Base-by-base conservation (phyloP, 1,140 invertebrate species). In the Drosophila biarmipes region DNA sequence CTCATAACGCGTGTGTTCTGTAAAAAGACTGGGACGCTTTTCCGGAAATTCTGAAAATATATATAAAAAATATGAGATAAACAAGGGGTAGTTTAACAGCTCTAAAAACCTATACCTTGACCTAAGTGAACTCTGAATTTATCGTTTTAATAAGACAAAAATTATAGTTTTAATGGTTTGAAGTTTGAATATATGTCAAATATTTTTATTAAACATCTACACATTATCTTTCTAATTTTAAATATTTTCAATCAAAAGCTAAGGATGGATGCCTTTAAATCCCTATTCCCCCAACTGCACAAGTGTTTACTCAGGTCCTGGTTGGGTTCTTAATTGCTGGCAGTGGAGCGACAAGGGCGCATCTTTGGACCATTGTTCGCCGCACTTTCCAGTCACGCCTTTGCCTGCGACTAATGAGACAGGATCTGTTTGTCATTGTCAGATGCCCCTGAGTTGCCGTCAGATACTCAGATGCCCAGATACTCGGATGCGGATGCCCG, bases 1-100 rank as follows among this genome's bases (percentile, higher is more conserved):
- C 78, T 95, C 95, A 92, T 97, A 97, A 81, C 95, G 94, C 61
- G 93, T 93, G 67, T 94, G 94, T 72, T 95, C 95, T 19, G 95
- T 94, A 67, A 93, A 93, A 19, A 95, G 93, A 45, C 90, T 92
- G 12, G 94, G 95, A 21, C 93, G 92, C 37, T 92, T 92, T 34
- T 94, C 93, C 4, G 94, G 95, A 51, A 94, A 92, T 67, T 94
- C 94, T 95, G 1, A 42, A 92, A 17, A 19, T 15, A 92, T n/a
- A 53, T 15, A 38, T 7, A 17, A 27, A 0, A 14, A 1, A 12
- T 19, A 8, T 35, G 27, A 42, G 4, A 42, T 12, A 45, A 51
- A 34, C 6, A 49, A 17, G 6, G 2, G 3, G 4, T 11, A 17
- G 4, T 7, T 19, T 14, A 11, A 31, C 7, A 29, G 3, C 8